phyloP scores from a whole-genome alignment of 2,113 vertebrate genomes.

The Cheilinus undulatus region DNA sequence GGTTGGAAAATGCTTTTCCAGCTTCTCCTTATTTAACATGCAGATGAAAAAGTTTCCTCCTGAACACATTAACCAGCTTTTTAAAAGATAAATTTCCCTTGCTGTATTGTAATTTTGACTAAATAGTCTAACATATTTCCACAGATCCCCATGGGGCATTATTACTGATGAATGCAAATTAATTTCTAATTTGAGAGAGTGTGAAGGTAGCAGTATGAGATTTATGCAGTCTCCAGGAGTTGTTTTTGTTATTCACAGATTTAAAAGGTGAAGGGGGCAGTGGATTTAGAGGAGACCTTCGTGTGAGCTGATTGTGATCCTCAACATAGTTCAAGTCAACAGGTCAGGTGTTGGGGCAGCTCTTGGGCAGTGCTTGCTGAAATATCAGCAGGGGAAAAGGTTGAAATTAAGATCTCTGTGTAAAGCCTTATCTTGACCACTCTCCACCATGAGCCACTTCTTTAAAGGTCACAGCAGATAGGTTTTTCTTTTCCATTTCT shows the following conservation, averaged over 20 bases:
- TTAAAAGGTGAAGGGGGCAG: slow-evolving; percentile 22
- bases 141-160: slow-evolving; percentile 58
- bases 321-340: slow-evolving; percentile 35
- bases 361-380: no score
- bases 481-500: slow-evolving; percentile 64
- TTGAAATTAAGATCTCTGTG: slow-evolving; percentile 70
- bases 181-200: slow-evolving; percentile 65
- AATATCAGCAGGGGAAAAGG: slow-evolving; percentile 71
- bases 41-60: slow-evolving; percentile 82
- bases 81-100: slow-evolving; percentile 85
- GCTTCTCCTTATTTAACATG: slow-evolving; percentile 81
- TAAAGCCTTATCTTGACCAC: slow-evolving; percentile 64
- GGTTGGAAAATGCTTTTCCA: slow-evolving; percentile 75
- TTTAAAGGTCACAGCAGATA: slow-evolving; percentile 70
- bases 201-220: slow-evolving; percentile 62
- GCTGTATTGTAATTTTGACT: slow-evolving; percentile 83
- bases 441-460: slow-evolving; percentile 57
- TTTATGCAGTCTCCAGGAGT: slow-evolving; percentile 43
- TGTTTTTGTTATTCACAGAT: slow-evolving; percentile 35
- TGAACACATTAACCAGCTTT: slow-evolving; percentile 85
- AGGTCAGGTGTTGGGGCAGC: no score
- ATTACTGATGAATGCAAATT: slow-evolving; percentile 81
- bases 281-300: background rate
- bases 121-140: slow-evolving; percentile 80
- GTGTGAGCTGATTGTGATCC: slow-evolving; percentile 28